Evolutionary conservation across 2,888 invertebrate genomes (phyloP).

Genomic region (Perizoma affinitatum): DNA sequence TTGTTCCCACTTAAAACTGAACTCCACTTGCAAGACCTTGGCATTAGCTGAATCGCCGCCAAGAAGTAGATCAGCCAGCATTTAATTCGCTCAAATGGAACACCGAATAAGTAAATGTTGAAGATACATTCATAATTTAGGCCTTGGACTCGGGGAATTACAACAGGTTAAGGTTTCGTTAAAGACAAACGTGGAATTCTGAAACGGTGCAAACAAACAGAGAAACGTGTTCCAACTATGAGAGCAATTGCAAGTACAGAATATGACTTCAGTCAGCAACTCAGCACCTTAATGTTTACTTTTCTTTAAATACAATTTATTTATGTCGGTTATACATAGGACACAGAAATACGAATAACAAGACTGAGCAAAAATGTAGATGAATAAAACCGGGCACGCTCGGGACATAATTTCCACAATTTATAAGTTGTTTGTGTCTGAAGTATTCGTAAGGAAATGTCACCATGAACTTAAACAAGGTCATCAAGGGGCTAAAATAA

Average conservation of each 20-base stretch:
- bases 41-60: slow-evolving; percentile 14
- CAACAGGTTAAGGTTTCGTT: slow-evolving; percentile 15
- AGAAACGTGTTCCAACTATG: too few relatives aligned
- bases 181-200: slow-evolving; percentile 18
- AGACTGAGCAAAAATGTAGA: slow-evolving; percentile 11
- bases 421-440: slow-evolving; percentile 9
- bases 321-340: too few relatives aligned
- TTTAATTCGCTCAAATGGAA: slow-evolving; percentile 7
- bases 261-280: too few relatives aligned
- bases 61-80: slow-evolving; percentile 20
- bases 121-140: background rate
- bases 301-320: too few relatives aligned
- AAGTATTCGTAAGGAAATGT: slow-evolving; percentile 11
- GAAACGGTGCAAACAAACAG: background rate
- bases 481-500: slow-evolving; percentile 18
- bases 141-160: slow-evolving; percentile 15
- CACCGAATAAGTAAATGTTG: slow-evolving; percentile 1
- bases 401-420: slow-evolving; percentile 13
- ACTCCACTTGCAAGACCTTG: slow-evolving; percentile 14
- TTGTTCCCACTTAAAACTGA: slow-evolving; percentile 4
- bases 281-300: too few relatives aligned
- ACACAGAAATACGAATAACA: slow-evolving; percentile 1
- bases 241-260: too few relatives aligned
- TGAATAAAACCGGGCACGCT: slow-evolving; percentile 11
- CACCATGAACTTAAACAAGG: slow-evolving; percentile 27